These are phyloP conservation scores for Cylloceria caligata DNA, from an alignment of 2,888 invertebrate species.

Conservation along the genomic window DNA sequence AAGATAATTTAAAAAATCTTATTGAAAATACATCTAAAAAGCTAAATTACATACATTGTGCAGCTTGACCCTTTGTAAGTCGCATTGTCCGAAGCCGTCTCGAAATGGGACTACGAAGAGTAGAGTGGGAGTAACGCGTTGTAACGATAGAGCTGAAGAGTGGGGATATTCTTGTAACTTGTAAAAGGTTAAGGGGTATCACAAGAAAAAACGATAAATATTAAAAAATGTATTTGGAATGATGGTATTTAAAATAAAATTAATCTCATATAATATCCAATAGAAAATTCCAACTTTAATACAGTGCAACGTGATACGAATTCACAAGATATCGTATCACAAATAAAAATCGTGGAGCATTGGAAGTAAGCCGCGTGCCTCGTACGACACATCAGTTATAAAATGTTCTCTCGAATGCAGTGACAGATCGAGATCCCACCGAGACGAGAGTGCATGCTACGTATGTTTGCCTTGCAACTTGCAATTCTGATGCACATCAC, in stretches of 20 bases:
- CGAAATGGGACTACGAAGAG: too few species aligned
- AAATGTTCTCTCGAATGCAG: not conserved
- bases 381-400: not conserved
- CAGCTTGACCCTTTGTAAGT: too few species aligned
- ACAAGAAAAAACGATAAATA: too few species aligned
- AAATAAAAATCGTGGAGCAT: not conserved
- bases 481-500: constrained; percentile 17
- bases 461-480: constrained; percentile 24
- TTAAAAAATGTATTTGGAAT: not conserved
- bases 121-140: too few species aligned
- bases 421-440: not conserved
- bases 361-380: not conserved
- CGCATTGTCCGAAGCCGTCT: too few species aligned
- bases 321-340: constrained; percentile 1
- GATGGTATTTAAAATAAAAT: not conserved
- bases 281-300: too few species aligned
- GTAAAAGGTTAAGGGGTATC: too few species aligned
- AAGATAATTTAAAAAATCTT: too few species aligned
- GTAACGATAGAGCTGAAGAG: too few species aligned
- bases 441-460: not conserved
- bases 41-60: too few species aligned
- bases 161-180: too few species aligned
- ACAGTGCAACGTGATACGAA: not conserved
- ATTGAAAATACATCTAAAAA: too few species aligned
- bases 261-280: not conserved